Base-by-base conservation (phyloP, 1,140 invertebrate genomes). In the Cherax destructor region DNA sequence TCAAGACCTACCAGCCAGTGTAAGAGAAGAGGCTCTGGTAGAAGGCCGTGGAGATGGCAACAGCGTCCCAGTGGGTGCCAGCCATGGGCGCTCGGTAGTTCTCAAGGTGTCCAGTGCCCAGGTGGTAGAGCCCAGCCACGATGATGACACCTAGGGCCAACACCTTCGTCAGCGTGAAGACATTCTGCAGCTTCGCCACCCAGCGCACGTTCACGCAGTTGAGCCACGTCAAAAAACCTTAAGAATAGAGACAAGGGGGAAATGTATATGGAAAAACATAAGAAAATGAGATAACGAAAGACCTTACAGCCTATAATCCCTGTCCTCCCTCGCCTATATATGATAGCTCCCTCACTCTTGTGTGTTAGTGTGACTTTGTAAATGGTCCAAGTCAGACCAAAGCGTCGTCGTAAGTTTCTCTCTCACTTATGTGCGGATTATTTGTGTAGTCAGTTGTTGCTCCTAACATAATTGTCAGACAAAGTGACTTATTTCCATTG, bases 101-200 rank as follows among this genome's bases (percentile, higher is more conserved):
- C 18, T 87, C 85, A 16, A 83, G n/a, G 88, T 86, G n/a, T 18
- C 88, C 47, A 81, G 86, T 41, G 24, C 18, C 56, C 0, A 88
- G 52, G 47, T 65, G 41, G 59, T 65, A 95, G 16, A 97, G 94
- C 21, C 98, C 98, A 41, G 97, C 96, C 7, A 94, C 91, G 76
- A 99, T 97, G 74, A 99, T 97, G 52, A 98, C 95, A 2, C 97
- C 94, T 3, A 99, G 94, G 2, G 98, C 98, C 3, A 96, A 95
- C 65, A 99, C 95, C 95, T 99, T 99, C 6, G 97, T 97, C 93
- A 98, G 96, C 95, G 98, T 98, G 92, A 99, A 98, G 0, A 98
- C 95, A 94, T 98, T 98, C 94, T 99, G 98, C 89, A 98, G 95
- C 94, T 96, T 96, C 4, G 97, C 97, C 10, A 98, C 98, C 91